Evolutionary conservation across 1,140 invertebrate genomes (phyloP).

Genomic region (Brachionus paranguensis): DNA sequence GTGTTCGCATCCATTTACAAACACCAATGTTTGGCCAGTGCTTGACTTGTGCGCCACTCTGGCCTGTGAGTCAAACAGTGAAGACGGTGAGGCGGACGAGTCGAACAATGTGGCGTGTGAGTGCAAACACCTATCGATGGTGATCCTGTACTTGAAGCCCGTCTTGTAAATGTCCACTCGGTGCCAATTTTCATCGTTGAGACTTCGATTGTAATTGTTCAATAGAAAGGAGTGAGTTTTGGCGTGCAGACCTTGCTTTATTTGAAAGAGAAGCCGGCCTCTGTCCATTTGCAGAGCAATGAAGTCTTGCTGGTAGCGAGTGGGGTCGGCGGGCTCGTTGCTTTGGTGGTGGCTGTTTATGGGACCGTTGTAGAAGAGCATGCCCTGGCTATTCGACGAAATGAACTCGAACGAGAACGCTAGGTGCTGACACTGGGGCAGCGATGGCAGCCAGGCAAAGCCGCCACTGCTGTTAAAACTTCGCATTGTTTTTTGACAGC

Average conservation of each 20-base stretch:
- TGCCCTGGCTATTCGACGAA: constrained; percentile 77
- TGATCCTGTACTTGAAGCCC: constrained; percentile 55
- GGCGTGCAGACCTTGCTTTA: constrained; percentile 91
- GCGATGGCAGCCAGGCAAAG: constrained; percentile 80
- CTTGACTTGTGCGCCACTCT: not conserved
- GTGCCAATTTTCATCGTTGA: constrained; percentile 66
- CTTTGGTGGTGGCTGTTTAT: constrained; percentile 68
- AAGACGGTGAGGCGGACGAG: too few species aligned
- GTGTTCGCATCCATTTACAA: constrained; percentile 37
- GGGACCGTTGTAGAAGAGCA: constrained; percentile 92
- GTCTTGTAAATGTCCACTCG: constrained; percentile 88
- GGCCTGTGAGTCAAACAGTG: not conserved
- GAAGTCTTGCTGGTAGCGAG: constrained; percentile 64
- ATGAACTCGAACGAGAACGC: constrained; percentile 90
- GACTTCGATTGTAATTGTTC: constrained; percentile 5
- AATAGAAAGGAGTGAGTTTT: constrained; percentile 65
- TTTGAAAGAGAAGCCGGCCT: constrained; percentile 77
- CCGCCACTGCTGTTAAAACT: constrained; percentile 63
- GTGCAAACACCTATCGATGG: constrained; percentile 19
- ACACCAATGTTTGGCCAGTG: not conserved
- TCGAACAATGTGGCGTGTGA: too few species aligned
- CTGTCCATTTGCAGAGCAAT: constrained; percentile 83
- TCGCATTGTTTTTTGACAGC: constrained; percentile 88
- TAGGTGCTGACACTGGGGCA: constrained; percentile 90
- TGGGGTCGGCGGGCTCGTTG: not conserved